phyloP scores from a whole-genome alignment of 2,797 vertebrate genomes.

The Trachops cirrhosus region DNA sequence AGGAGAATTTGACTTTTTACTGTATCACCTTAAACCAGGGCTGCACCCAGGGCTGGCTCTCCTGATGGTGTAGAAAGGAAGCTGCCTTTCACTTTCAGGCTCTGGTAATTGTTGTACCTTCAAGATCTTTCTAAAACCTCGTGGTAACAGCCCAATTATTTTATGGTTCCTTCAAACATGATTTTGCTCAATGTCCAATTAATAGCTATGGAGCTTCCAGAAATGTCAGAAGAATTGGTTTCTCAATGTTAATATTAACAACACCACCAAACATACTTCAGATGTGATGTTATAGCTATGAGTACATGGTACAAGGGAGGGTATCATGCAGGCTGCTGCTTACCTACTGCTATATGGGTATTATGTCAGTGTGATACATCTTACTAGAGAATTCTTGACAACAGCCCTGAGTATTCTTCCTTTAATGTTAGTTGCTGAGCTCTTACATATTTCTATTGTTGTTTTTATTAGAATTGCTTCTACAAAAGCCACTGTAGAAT shows the following conservation, averaged over 20 bases:
- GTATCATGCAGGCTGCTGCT: background rate
- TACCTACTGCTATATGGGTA: background rate
- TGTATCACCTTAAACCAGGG: background rate
- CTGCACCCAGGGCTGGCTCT: background rate
- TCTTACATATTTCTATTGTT: background rate
- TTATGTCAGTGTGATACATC: background rate
- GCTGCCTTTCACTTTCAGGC: background rate
- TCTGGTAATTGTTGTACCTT: background rate
- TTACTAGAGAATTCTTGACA: background rate
- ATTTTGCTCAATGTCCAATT: background rate
- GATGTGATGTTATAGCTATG: background rate
- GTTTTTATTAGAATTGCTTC: constrained; percentile 81
- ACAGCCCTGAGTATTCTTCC: background rate
- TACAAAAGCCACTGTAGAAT: constrained; percentile 82
- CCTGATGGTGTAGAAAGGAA: background rate
- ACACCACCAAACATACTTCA: background rate
- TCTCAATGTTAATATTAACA: background rate
- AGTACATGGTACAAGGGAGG: no score
- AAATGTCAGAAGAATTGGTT: constrained; percentile 22
- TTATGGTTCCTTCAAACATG: background rate
- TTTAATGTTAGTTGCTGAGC: background rate
- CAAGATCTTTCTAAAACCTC: background rate
- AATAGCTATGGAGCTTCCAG: background rate
- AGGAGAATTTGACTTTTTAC: background rate
- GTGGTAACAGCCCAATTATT: background rate